A percentile compares a stretch with the other conserved stretches of the same genome.
These are phyloP conservation scores for Corythoichthys haematopterus DNA, from an alignment of 2,113 vertebrate species.

Conservation along the genomic window DNA sequence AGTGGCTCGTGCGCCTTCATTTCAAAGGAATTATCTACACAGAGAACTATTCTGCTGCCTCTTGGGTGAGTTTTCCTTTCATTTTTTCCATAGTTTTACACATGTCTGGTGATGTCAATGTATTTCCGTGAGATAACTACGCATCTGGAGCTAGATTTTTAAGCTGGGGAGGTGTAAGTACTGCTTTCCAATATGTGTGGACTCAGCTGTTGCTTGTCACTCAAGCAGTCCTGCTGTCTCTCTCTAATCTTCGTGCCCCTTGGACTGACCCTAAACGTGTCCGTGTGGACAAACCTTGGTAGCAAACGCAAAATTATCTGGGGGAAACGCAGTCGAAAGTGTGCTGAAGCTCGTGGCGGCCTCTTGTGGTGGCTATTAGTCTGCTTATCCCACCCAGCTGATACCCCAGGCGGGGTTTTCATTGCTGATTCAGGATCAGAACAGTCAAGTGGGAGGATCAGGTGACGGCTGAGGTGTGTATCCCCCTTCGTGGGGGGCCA, in stretches of 20 bases:
- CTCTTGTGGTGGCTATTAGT: too few relatives aligned
- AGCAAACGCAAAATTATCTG: background rate
- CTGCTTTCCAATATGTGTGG: conserved; percentile 79
- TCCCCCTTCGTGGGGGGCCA: conserved; percentile 56
- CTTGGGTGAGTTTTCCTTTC: conserved; percentile 36
- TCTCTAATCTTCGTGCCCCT: conserved; percentile 4
- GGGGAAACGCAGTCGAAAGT: background rate
- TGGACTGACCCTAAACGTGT: conserved; percentile 17
- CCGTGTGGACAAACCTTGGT: conserved; percentile 35
- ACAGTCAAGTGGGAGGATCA: conserved; percentile 51
- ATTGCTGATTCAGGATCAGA: conserved; percentile 40
- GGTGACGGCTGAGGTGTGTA: conserved; percentile 55
- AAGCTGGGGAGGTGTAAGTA: conserved; percentile 32
- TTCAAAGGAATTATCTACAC: conserved; percentile 51
- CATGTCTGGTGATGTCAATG: background rate
- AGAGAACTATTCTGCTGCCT: conserved; percentile 4
- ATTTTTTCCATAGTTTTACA: background rate
- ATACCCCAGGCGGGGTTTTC: background rate
- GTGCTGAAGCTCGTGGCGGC: conserved; percentile 55
- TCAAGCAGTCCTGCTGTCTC: conserved; percentile 51
- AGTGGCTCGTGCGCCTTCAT: conserved; percentile 23
- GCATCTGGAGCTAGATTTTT: background rate
- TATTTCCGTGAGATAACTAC: background rate
- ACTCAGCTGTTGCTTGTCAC: conserved; percentile 88
- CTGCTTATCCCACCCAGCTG: background rate